Evolutionary conservation across 1,140 invertebrate genomes (phyloP), one percentile per base, ranked within the genome.

Genomic region (Achroia grisella): DNA sequence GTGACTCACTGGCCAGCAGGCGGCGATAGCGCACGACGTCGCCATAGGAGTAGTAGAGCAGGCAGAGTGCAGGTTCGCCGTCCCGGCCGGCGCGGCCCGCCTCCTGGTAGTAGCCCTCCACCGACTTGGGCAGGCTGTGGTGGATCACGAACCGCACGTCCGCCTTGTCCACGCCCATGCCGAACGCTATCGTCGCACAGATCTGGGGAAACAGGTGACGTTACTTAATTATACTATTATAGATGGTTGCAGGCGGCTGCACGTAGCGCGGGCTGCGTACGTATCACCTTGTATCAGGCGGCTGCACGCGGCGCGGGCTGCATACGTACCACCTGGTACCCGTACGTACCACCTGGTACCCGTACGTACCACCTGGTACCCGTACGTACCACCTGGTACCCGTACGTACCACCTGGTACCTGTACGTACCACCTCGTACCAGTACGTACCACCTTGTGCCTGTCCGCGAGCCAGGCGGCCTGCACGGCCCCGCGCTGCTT

Each of bases 51-150:
- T 98, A 99, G 83, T 92, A 98, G 0, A 99, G 85, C 46, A 97
- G 89, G 68, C 97, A 98, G 48, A 91, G 85, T 3, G 97, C 91
- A 9, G 88, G 80, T 48, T 94, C 90, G 0, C 95, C 95, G 86
- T 99, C 97, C 46, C 98, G 87, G 0, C 98, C 98, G 12, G 97
- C 97, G 36, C 98, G 88, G 10, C 98, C 98, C 37, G 97, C 93
- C 88, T 99, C 98, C 82, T 99, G 98, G 87, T 99, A 99, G 72
- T 98, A 98, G 1, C 96, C 95, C 87, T 99, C 98, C 60, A 99
- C 93, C 10, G 95, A 98, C 86, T 98, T 98, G 15, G 97, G 97
- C 47, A 98, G 58, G 0, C 94, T 92, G 69, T 94, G 94, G 82
- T 99, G 98, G 41, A 99, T 91, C 0, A 98, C 95, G 87, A 91